Evolutionary conservation across 2,797 vertebrate genomes (phyloP).

Genomic region (Glossophaga mutica): DNA sequence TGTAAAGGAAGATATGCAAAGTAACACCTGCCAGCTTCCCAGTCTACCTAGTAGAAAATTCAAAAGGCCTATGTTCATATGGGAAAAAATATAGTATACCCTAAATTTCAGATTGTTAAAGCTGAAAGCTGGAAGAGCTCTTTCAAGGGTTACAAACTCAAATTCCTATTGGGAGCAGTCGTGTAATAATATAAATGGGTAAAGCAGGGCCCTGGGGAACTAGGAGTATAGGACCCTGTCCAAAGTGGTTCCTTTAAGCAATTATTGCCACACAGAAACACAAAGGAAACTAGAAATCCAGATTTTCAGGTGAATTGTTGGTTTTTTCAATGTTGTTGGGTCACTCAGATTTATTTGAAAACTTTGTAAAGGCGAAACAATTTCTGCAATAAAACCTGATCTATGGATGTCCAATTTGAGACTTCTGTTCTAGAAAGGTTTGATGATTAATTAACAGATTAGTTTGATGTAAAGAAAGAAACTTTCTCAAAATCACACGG

Average conservation of each 20-base stretch:
- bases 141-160: not conserved
- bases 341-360: conserved; percentile 12
- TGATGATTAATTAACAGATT: not conserved
- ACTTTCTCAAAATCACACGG: not conserved
- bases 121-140: not conserved
- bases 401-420: not conserved
- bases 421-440: not conserved
- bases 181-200: not conserved
- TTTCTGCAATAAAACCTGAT: not conserved
- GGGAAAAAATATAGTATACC: not conserved
- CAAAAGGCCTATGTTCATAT: not conserved
- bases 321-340: not conserved
- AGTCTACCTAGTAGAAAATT: conserved; percentile 30
- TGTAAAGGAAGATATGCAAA: conserved; percentile 42
- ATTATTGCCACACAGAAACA: not conserved
- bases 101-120: conserved; percentile 15
- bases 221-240: no score
- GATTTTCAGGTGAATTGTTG: not conserved
- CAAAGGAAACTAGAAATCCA: not conserved
- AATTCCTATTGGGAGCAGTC: not conserved
- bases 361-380: not conserved
- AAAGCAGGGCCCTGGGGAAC: not conserved
- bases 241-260: not conserved
- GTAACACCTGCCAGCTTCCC: conserved; percentile 56
- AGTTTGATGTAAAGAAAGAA: not conserved